phyloP scores from a whole-genome alignment of 2,888 invertebrate genomes.

The Chrysotoxum bicinctum region DNA sequence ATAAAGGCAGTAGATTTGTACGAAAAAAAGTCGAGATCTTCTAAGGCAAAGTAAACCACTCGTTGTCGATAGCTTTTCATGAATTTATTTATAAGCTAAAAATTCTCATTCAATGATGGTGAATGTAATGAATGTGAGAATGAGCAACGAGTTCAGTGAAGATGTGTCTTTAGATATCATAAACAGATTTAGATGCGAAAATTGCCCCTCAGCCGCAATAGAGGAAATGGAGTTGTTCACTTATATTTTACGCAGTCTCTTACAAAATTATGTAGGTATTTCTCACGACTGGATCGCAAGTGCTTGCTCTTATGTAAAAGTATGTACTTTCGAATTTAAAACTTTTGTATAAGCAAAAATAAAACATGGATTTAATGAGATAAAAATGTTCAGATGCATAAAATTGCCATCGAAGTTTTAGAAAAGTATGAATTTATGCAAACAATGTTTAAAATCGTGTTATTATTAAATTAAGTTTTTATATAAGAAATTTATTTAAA shows the following conservation, averaged over 20 bases:
- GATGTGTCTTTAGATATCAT: slow-evolving; percentile 32
- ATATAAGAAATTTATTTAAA: no score
- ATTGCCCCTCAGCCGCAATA: slow-evolving; percentile 13
- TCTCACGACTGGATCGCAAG: no score
- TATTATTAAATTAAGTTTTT: no score
- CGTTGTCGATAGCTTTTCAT: slow-evolving; percentile 41
- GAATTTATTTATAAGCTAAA: slow-evolving; percentile 55
- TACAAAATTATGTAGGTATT: no score
- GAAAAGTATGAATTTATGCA: no score
- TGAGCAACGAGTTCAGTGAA: slow-evolving; percentile 4
- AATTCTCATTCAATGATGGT: slow-evolving; percentile 33
- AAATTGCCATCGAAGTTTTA: no score
- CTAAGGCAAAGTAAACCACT: slow-evolving; percentile 10
- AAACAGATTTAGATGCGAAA: slow-evolving; percentile 51
- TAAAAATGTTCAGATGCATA: no score
- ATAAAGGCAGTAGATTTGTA: slow-evolving; percentile 6
- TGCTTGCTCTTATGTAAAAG: no score
- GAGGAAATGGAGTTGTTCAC: not conserved
- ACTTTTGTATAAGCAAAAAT: no score
- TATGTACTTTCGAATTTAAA: no score
- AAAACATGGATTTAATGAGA: no score
- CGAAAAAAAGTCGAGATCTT: not conserved
- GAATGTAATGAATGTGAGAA: slow-evolving; percentile 25
- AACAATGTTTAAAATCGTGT: no score
- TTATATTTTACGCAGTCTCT: not conserved